A percentile compares a stretch with the other conserved stretches of the same genome.
Evolutionary conservation across 2,797 vertebrate species (phyloP).

Genomic region (Taeniopygia guttata): DNA sequence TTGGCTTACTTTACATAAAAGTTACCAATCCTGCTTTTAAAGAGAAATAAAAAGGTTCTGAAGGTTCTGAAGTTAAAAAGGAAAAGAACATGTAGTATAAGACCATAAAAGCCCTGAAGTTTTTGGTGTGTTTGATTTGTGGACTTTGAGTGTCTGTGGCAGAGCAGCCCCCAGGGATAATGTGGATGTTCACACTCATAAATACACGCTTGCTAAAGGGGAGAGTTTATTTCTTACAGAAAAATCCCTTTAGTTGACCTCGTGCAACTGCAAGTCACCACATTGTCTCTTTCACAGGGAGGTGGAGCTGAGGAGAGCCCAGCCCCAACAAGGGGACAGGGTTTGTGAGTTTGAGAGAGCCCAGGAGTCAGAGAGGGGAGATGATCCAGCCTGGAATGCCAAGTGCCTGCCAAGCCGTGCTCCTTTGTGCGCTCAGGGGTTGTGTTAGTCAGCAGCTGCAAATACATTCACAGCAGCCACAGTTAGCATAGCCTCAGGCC

Average conservation of each 20-base stretch:
- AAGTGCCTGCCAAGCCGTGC: not conserved
- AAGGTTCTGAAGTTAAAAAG: not conserved
- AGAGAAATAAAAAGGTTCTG: not conserved
- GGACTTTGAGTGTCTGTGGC: not conserved
- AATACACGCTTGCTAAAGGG: not conserved
- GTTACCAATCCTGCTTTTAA: not conserved
- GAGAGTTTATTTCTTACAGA: not conserved
- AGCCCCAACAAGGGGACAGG: not conserved
- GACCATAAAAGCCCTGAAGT: not conserved
- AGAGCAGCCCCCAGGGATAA: not conserved
- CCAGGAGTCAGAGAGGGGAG: not conserved
- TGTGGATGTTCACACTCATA: not conserved
- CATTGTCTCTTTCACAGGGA: not conserved
- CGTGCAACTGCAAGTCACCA: not conserved
- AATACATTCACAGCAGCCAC: slow-evolving; percentile 4
- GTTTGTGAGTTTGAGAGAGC: not conserved
- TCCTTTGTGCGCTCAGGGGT: not conserved
- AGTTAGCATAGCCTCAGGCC: not conserved
- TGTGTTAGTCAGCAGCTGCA: slow-evolving; percentile 20
- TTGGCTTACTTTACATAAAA: not conserved
- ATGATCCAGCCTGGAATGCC: not conserved
- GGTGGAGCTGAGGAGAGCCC: not conserved
- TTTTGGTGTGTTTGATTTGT: not conserved
- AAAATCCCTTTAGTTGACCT: not conserved
- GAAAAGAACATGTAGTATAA: not conserved